A percentile compares a stretch with the other conserved stretches of the same genome.
Conservation (phyloP, 1,140 invertebrate genomes). For the Fopius arisanus region DNA sequence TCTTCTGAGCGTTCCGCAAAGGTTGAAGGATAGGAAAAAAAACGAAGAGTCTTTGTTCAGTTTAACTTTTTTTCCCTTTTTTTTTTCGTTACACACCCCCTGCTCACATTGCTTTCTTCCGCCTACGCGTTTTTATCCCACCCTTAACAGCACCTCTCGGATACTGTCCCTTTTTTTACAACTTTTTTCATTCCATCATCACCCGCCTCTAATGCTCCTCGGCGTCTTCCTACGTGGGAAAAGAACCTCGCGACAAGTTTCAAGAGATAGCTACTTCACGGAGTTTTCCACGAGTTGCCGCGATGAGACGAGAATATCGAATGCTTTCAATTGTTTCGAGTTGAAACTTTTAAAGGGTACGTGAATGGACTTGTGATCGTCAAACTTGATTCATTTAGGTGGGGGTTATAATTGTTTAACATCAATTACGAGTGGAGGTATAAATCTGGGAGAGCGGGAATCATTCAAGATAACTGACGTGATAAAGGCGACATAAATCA, state of each 20-base stretch:
- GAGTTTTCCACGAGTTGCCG: not conserved
- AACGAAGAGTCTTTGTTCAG: conserved; percentile 16
- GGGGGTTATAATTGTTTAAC: not conserved
- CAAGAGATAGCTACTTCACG: conserved; percentile 10
- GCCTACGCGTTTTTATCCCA: conserved; percentile 22
- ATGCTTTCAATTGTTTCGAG: conserved; percentile 1
- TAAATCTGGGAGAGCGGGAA: not conserved
- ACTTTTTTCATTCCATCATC: conserved; percentile 14
- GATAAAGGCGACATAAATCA: not conserved
- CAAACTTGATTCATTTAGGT: not conserved
- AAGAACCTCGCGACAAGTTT: not conserved
- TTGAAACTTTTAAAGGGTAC: not conserved
- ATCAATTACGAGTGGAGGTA: not conserved
- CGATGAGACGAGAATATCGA: conserved; percentile 11
- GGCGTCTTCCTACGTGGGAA: not conserved
- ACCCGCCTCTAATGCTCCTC: conserved; percentile 1
- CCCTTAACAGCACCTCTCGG: not conserved
- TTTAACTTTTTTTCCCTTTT: not conserved
- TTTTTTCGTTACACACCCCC: not conserved
- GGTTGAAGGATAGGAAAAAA: conserved; percentile 19
- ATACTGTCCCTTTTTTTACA: conserved; percentile 6
- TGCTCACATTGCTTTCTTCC: conserved; percentile 7
- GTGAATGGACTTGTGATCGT: not conserved
- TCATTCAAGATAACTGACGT: not conserved
- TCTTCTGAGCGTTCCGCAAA: conserved; percentile 2